Evolutionary conservation across 92 coral and sea anemone species (phyloP).

Genomic region (Phymanthus crucifer): DNA sequence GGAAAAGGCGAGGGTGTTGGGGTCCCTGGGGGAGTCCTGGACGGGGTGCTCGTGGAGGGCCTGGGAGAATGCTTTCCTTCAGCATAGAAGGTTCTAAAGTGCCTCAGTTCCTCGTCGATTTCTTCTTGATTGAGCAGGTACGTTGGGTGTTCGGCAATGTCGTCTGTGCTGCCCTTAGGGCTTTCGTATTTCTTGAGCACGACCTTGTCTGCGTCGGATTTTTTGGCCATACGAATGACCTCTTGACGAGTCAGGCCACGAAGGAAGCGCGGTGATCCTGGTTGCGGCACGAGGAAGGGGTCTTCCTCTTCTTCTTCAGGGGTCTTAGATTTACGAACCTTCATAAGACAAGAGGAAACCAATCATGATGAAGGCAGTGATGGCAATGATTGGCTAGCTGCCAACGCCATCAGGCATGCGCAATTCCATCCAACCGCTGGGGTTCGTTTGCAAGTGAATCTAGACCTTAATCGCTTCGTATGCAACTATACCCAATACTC

Average conservation of each 20-base stretch:
- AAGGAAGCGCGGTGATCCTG: slow-evolving; percentile 67
- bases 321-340: slow-evolving; percentile 36
- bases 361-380: neutral
- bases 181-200: slow-evolving; percentile 65
- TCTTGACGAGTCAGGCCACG: slow-evolving; percentile 81
- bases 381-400: too few species aligned
- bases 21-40: slow-evolving; percentile 33
- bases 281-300: slow-evolving; percentile 47
- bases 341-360: neutral
- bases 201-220: slow-evolving; percentile 76
- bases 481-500: too few species aligned
- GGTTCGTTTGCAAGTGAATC: too few species aligned
- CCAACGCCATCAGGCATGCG: too few species aligned
- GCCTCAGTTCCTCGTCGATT: slow-evolving; percentile 70
- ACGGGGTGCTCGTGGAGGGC: slow-evolving; percentile 25
- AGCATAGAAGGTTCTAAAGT: slow-evolving; percentile 73
- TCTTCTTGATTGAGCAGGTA: slow-evolving; percentile 70
- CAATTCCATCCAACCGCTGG: too few species aligned
- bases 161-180: slow-evolving; percentile 67
- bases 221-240: slow-evolving; percentile 89
- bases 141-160: slow-evolving; percentile 61
- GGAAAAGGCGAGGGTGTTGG: slow-evolving; percentile 31
- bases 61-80: slow-evolving; percentile 43
- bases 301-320: slow-evolving; percentile 53
- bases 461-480: too few species aligned